These are phyloP conservation scores for Brachyrhaphis roseni DNA, from an alignment of 2,797 vertebrate genomes.

Conservation along the genomic window DNA sequence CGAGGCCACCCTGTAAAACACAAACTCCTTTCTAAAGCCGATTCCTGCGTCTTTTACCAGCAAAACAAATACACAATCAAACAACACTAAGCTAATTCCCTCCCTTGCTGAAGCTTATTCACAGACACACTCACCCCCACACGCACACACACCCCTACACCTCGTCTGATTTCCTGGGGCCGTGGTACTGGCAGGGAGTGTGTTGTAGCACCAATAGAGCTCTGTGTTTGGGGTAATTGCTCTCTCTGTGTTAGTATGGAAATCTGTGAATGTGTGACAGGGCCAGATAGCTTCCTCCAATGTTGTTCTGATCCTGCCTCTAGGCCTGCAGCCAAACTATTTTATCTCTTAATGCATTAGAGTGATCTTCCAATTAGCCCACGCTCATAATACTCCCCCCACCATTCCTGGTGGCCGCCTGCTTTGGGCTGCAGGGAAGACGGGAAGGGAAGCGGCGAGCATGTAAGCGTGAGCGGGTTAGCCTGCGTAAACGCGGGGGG, in stretches of 20 bases:
- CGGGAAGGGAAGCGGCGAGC: conserved; percentile 37
- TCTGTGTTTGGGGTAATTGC: conserved; percentile 94
- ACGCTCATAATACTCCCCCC: conserved; percentile 97
- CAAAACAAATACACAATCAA: conserved; percentile 83
- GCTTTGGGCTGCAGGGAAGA: conserved; percentile 67
- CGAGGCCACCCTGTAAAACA: conserved; percentile 72
- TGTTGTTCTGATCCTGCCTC: conserved; percentile 98
- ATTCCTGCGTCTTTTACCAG: conserved; percentile 68
- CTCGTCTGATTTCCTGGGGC: conserved; percentile 81
- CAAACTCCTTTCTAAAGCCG: conserved; percentile 66
- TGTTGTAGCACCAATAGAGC: conserved; percentile 94
- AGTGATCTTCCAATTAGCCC: conserved; percentile 99
- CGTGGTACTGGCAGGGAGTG: conserved; percentile 87
- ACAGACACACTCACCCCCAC: conserved; percentile 51
- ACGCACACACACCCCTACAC: conserved; percentile 56
- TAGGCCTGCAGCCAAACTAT: conserved; percentile 99
- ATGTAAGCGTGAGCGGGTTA: conserved; percentile 52
- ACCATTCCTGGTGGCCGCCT: conserved; percentile 93
- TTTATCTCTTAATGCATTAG: conserved; percentile 99
- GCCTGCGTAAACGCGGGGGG: conserved; percentile 43
- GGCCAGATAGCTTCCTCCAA: conserved; percentile 98
- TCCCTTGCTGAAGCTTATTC: conserved; percentile 68
- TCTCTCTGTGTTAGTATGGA: conserved; percentile 99
- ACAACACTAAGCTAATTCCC: conserved; percentile 84
- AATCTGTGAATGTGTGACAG: conserved; percentile 99